A percentile compares a stretch with the other conserved stretches of the same genome.
phyloP scores from a whole-genome alignment of 2,888 invertebrate species.

The Drosophila infuscata region DNA sequence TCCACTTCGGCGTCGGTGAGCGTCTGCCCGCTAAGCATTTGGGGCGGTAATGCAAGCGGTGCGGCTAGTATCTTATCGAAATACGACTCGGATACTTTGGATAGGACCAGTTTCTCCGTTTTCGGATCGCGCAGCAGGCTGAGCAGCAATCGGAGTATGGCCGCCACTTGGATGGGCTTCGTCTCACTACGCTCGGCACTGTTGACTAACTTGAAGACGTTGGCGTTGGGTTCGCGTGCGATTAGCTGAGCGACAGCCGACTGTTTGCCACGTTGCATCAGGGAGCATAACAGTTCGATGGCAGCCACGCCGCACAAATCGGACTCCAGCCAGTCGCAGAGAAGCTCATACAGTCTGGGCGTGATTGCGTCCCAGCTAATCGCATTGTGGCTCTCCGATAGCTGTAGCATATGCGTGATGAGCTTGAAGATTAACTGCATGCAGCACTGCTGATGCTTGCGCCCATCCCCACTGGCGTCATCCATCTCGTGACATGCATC shows the following conservation, averaged over 20 bases:
- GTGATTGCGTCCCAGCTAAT: conserved; percentile 82
- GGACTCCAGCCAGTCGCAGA: conserved; percentile 79
- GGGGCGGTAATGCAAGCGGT: conserved; percentile 69
- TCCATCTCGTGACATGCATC: conserved; percentile 69
- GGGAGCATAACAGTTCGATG: conserved; percentile 71
- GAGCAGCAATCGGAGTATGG: conserved; percentile 76
- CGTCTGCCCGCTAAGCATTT: conserved; percentile 62
- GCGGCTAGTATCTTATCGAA: conserved; percentile 83
- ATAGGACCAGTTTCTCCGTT: conserved; percentile 82
- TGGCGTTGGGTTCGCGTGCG: conserved; percentile 67
- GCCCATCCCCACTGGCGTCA: conserved; percentile 79
- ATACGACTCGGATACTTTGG: conserved; percentile 83
- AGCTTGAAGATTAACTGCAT: conserved; percentile 78
- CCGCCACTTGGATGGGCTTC: conserved; percentile 69
- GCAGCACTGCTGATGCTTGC: conserved; percentile 79
- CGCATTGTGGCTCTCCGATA: conserved; percentile 66
- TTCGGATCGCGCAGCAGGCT: conserved; percentile 78
- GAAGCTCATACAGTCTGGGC: conserved; percentile 78
- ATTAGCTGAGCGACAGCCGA: conserved; percentile 68
- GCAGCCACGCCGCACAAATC: conserved; percentile 80
- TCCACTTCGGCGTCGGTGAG: conserved; percentile 74
- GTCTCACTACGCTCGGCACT: conserved; percentile 79
- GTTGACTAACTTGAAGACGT: conserved; percentile 75
- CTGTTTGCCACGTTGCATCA: conserved; percentile 71
- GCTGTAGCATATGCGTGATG: conserved; percentile 74